Evolutionary conservation across 2,113 vertebrate genomes (phyloP), one percentile per base, ranked within the genome.

Genomic region (Cyphotilapia sp.): DNA sequence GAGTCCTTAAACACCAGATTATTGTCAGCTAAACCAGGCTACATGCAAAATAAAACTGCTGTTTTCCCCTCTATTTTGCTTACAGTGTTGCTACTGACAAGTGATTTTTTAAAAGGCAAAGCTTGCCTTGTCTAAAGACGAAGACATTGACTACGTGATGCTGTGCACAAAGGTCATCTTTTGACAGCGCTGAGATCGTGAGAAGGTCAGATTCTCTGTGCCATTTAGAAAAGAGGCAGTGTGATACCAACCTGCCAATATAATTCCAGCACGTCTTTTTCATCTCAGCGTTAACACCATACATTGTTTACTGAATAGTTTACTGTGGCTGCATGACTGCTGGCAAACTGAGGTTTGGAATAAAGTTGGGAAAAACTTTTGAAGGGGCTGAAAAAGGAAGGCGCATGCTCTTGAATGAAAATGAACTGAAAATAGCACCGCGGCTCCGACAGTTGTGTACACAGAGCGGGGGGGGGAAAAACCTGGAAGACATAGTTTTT

Each of bases 191-290:
- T 33, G 82, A 93, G 91, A 94, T 94, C 90, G 88, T 54, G 86
- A 89, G 94, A 95, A 96, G 95, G 95, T 95, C 95, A 95, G 87
- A 90, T 42, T 92, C 78, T 61, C 87, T 33, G 86, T 95, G 94
- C 94, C 95, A 95, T 96, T 96, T 96, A 85, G 92, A 91, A 92
- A 93, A 94, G 95, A 93, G 92, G 94, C 94, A 63, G 91, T 66
- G 84, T 91, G 93, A 94, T 91, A 89, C 90, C 84, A 47, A 92
- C 40, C 90, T 95, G 92, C 91, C 95, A 94, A 96, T 95, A 95
- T 84, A 54, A 93, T 92, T 93, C 88, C 89, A 90, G 59, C 91
- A 35, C 54, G 74, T 91, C 93, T 92, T 93, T 94, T 94, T 93
- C 90, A 93, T 88, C 85, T 31, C 80, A 87, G 69, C 85, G 78